These are phyloP conservation scores for Menura novaehollandiae DNA, from an alignment of 2,113 vertebrate genomes.

Conservation along the genomic window DNA sequence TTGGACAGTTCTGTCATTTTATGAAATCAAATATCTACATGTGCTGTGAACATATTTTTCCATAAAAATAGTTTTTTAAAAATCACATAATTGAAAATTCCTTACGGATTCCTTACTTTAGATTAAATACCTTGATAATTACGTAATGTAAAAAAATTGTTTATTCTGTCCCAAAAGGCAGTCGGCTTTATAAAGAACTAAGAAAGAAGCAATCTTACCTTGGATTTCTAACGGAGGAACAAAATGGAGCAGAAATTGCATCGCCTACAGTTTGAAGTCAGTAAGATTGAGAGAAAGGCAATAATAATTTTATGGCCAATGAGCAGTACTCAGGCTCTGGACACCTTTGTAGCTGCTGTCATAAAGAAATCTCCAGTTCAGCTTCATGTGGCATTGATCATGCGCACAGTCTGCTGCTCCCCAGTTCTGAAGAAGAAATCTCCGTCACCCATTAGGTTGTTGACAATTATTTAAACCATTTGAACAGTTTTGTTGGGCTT, in stretches of 20 bases:
- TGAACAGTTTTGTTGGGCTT: neutral
- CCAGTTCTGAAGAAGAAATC: neutral
- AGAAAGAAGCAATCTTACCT: constrained; percentile 36
- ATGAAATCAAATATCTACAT: neutral
- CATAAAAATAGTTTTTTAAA: neutral
- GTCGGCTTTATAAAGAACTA: neutral
- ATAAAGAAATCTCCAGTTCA: neutral
- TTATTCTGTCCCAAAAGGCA: neutral
- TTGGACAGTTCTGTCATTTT: neutral
- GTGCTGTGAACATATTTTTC: neutral
- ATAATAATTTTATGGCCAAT: neutral
- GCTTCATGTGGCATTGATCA: neutral
- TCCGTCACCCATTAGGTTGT: neutral
- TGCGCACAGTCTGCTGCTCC: constrained; percentile 14
- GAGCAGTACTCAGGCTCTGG: neutral
- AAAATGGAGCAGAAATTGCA: constrained; percentile 44
- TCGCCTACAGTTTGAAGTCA: neutral
- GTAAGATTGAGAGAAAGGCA: neutral
- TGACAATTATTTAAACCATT: constrained; percentile 17
- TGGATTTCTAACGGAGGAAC: constrained; percentile 27
- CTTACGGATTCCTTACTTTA: neutral
- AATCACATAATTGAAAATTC: neutral
- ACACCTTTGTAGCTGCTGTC: constrained; percentile 11
- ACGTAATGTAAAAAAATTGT: neutral
- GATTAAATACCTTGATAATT: neutral